These are phyloP conservation scores for Mungos mungo DNA, from an alignment of 2,113 vertebrate species.

Conservation along the genomic window DNA sequence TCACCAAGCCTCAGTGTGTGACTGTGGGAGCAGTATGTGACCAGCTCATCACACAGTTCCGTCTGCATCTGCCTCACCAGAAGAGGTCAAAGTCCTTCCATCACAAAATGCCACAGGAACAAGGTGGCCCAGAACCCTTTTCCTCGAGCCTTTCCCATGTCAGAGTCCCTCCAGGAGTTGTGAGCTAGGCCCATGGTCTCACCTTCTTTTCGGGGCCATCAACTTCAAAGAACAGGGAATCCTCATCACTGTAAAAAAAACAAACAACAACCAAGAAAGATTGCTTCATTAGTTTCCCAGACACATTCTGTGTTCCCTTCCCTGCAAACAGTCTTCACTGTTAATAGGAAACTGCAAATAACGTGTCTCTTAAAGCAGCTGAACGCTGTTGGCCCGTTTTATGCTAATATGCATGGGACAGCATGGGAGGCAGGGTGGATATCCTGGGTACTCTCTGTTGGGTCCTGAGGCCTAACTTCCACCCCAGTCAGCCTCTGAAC, in stretches of 20 bases:
- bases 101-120: not conserved
- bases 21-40: not conserved
- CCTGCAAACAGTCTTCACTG: not conserved
- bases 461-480: not conserved
- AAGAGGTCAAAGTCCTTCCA: not conserved
- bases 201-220: slow-evolving; percentile 62
- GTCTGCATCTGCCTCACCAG: not conserved
- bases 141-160: not conserved
- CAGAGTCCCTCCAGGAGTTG: not conserved
- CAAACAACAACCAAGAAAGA: not conserved
- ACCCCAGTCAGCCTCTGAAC: not conserved
- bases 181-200: not conserved
- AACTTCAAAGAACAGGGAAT: slow-evolving; percentile 61
- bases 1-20: not conserved
- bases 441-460: not conserved
- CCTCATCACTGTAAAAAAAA: slow-evolving; percentile 52
- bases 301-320: not conserved
- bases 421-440: not conserved
- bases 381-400: not conserved
- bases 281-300: not conserved
- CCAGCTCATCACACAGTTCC: not conserved
- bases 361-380: not conserved
- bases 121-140: not conserved
- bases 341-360: not conserved
- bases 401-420: too few species aligned